Percentiles rank a stretch among this genome's conserved stretches.
These are phyloP conservation scores for Solen grandis DNA, from an alignment of 1,140 invertebrate species.

Conservation along the genomic window DNA sequence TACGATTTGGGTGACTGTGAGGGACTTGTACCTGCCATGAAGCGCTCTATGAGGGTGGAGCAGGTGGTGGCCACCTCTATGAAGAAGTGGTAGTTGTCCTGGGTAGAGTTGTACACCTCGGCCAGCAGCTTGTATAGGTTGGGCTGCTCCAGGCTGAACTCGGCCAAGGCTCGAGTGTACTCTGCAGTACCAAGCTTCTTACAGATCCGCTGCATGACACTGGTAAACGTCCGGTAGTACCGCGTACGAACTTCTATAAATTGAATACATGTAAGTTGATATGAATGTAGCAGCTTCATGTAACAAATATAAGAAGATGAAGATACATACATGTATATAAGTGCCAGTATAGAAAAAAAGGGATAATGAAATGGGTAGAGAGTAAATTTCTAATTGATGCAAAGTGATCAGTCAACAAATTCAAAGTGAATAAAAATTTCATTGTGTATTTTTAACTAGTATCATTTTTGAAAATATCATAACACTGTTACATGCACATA, in stretches of 20 bases:
- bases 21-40: conserved; percentile 46
- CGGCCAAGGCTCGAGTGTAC: conserved; percentile 41
- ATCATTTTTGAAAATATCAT: too few species aligned
- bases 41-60: conserved; percentile 30
- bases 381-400: too few species aligned
- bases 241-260: conserved; percentile 36
- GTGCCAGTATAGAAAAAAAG: background rate
- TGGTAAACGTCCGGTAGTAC: conserved; percentile 35
- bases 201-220: conserved; percentile 31
- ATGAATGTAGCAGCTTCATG: background rate
- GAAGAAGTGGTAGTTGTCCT: conserved; percentile 55
- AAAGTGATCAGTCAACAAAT: too few species aligned
- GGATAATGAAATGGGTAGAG: background rate
- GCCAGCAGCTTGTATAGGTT: conserved; percentile 52
- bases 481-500: too few species aligned
- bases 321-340: background rate
- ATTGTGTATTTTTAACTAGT: too few species aligned
- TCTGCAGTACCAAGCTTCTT: conserved; percentile 4
- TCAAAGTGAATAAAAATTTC: too few species aligned
- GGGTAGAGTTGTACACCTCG: conserved; percentile 30
- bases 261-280: background rate
- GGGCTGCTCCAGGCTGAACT: conserved; percentile 40
- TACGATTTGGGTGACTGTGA: too few species aligned
- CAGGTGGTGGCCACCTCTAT: conserved; percentile 47
- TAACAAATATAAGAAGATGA: background rate